phyloP scores from a whole-genome alignment of 2,797 vertebrate species.

The Morus bassanus region DNA sequence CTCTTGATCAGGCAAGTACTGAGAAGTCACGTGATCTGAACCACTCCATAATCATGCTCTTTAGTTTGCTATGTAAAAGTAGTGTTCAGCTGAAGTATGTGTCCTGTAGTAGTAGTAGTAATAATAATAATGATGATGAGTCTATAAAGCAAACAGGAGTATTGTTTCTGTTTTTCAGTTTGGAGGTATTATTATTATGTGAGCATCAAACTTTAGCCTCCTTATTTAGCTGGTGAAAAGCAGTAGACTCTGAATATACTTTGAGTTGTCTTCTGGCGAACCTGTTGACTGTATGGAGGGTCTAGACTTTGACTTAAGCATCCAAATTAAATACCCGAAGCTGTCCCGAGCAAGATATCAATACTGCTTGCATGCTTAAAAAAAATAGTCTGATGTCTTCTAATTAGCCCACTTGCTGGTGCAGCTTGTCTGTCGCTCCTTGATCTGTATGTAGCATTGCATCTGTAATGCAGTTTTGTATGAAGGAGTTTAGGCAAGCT shows the following conservation, averaged over 20 bases:
- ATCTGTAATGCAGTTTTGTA: background rate
- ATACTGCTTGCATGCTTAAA: background rate
- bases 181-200: background rate
- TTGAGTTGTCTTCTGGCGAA: background rate
- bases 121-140: background rate
- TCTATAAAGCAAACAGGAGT: background rate
- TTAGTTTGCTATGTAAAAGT: background rate
- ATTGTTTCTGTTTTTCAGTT: background rate
- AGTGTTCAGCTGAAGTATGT: background rate
- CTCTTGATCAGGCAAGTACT: conserved; percentile 1
- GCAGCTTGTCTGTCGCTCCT: background rate
- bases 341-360: background rate
- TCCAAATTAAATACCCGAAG: background rate
- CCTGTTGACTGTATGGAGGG: background rate
- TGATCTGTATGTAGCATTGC: background rate
- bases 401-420: background rate
- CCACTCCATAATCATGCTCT: background rate
- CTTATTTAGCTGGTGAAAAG: background rate
- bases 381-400: background rate
- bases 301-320: background rate
- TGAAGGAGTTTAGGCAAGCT: background rate
- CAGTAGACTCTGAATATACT: background rate
- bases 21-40: conserved; percentile 9
- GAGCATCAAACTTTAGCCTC: background rate
- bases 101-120: background rate